A percentile compares a stretch with the other conserved stretches of the same genome.
These are phyloP conservation scores for Monopis laevigella DNA, from an alignment of 2,888 invertebrate genomes.

Conservation along the genomic window DNA sequence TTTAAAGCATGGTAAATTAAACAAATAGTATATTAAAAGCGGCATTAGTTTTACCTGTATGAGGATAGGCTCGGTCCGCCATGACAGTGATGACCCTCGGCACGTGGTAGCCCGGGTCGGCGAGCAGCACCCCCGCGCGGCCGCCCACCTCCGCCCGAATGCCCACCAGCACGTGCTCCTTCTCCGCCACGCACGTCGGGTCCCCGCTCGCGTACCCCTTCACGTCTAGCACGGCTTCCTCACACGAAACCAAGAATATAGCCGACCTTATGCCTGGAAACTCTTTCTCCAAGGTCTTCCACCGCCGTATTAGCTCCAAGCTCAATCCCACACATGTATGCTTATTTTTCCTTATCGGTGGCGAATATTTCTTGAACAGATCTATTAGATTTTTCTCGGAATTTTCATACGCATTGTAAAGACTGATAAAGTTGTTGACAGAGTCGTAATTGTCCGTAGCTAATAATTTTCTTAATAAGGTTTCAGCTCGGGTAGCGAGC, in stretches of 20 bases:
- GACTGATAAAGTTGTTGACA: conserved; percentile 81
- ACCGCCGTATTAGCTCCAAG: conserved; percentile 77
- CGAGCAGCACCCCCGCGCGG: conserved; percentile 78
- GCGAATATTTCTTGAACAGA: conserved; percentile 80
- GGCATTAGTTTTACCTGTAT: conserved; percentile 70
- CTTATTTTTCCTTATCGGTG: conserved; percentile 79
- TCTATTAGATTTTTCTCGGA: conserved; percentile 70
- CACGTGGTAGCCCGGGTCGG: conserved; percentile 93
- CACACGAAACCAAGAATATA: conserved; percentile 79
- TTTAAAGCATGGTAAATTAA: too few species aligned
- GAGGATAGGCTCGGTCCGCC: conserved; percentile 85
- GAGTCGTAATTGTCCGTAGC: conserved; percentile 91
- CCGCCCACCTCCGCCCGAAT: conserved; percentile 78
- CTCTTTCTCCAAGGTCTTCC: conserved; percentile 65
- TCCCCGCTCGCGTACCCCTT: conserved; percentile 67
- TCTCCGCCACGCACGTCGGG: conserved; percentile 75
- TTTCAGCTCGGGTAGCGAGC: conserved; percentile 81
- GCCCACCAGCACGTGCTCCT: conserved; percentile 88
- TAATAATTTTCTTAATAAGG: conserved; percentile 80
- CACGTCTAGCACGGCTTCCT: conserved; percentile 77
- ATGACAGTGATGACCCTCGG: conserved; percentile 87
- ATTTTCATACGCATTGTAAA: conserved; percentile 73
- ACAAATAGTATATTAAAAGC: too few species aligned
- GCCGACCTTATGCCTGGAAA: conserved; percentile 75
- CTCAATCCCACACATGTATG: conserved; percentile 91